phyloP scores from a whole-genome alignment of 2,797 vertebrate species.

The Botia kubotai region DNA sequence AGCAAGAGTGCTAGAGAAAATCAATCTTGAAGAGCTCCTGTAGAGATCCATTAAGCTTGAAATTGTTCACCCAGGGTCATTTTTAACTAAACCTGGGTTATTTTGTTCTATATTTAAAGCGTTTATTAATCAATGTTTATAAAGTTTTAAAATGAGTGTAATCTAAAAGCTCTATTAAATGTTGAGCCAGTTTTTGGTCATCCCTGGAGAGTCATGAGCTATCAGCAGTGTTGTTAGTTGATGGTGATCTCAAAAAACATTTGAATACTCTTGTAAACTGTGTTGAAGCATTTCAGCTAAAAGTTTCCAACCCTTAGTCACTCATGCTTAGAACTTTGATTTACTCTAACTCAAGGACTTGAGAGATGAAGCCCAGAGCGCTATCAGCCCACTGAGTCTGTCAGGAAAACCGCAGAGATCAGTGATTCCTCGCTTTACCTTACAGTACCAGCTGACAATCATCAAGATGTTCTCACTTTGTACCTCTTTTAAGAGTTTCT shows the following conservation, averaged over 20 bases:
- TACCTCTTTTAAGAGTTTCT: not conserved
- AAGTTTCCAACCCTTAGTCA: not conserved
- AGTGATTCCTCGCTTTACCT: not conserved
- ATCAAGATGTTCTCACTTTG: not conserved
- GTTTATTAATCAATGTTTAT: not conserved
- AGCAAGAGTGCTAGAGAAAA: not conserved
- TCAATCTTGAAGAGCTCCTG: not conserved
- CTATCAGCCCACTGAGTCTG: not conserved
- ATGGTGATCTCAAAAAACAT: conserved; percentile 5
- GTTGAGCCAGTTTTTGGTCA: not conserved
- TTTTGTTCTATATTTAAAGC: too few relatives aligned
- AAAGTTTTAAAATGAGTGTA: not conserved
- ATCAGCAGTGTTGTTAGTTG: not conserved
- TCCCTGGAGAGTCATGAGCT: not conserved
- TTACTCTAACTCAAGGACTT: conserved; percentile 1
- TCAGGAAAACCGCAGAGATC: conserved; percentile 25
- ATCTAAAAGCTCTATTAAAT: not conserved
- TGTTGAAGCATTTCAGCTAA: not conserved
- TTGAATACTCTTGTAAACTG: not conserved
- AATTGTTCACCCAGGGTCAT: not conserved
- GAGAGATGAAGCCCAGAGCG: conserved; percentile 20
- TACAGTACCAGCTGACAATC: not conserved
- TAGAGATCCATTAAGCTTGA: not conserved
- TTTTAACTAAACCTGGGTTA: not conserved
- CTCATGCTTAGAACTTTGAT: not conserved